phyloP scores from a whole-genome alignment of 2,113 vertebrate genomes.

The Albula goreensis region DNA sequence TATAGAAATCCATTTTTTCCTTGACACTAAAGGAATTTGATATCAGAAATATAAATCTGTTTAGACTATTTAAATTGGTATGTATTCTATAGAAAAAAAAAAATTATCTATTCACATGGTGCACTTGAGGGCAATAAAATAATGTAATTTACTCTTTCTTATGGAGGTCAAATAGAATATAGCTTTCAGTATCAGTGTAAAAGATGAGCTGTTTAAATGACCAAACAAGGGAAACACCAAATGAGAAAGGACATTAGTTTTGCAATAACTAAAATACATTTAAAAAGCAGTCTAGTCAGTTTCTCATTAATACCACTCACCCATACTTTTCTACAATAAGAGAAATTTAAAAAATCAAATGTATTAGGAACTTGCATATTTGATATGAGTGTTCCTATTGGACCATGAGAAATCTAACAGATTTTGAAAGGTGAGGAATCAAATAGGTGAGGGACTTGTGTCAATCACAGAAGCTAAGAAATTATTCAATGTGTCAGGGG shows the following conservation, averaged over 20 bases:
- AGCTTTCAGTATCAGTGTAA: not conserved
- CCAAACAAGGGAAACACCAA: too few relatives aligned
- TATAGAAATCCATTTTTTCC: not conserved
- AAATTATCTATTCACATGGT: constrained; percentile 3
- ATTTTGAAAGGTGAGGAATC: too few relatives aligned
- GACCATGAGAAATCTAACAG: too few relatives aligned
- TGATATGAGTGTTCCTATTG: too few relatives aligned
- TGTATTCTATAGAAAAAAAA: constrained; percentile 33
- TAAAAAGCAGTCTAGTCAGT: too few relatives aligned
- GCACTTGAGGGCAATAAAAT: not conserved
- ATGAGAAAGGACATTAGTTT: too few relatives aligned
- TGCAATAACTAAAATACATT: too few relatives aligned
- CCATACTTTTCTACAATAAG: too few relatives aligned
- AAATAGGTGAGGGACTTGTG: not conserved
- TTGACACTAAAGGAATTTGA: constrained; percentile 29
- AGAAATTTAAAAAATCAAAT: too few relatives aligned
- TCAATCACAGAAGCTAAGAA: not conserved
- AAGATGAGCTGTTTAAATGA: not conserved
- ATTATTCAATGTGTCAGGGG: not conserved
- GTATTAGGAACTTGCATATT: too few relatives aligned
- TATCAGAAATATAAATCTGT: constrained; percentile 18
- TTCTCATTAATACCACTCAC: too few relatives aligned
- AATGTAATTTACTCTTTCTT: not conserved
- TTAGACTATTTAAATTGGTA: constrained; percentile 21
- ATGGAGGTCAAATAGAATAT: not conserved